Percentiles rank a stretch among this genome's conserved stretches.
These are phyloP conservation scores for Zaprionus kolodkinae DNA, from an alignment of 1,140 invertebrate species.

Conservation along the genomic window DNA sequence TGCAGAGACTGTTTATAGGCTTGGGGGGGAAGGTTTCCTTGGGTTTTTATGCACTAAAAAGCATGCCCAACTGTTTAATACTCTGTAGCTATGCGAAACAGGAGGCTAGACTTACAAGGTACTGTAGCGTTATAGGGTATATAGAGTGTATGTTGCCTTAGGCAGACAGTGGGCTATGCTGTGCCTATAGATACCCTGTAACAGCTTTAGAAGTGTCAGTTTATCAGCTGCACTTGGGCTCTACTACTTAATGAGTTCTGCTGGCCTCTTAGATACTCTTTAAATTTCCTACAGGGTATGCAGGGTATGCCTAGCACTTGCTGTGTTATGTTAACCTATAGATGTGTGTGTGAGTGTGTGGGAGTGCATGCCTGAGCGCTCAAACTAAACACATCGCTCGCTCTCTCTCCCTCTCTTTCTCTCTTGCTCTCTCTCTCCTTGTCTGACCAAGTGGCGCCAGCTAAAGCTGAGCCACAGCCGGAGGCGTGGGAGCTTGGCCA, in stretches of 20 bases:
- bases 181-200: not conserved
- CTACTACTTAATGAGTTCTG: too few species aligned
- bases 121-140: too few species aligned
- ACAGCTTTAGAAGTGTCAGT: not conserved
- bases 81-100: not conserved
- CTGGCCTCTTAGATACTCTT: not conserved
- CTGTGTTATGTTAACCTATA: constrained; percentile 52
- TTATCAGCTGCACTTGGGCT: too few species aligned
- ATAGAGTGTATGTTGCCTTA: too few species aligned
- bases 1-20: not conserved
- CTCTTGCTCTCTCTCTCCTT: too few species aligned
- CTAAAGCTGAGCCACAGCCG: not conserved
- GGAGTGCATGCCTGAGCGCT: constrained; percentile 21
- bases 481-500: constrained; percentile 8
- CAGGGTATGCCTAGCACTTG: constrained; percentile 42
- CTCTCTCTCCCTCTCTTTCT: too few species aligned
- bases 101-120: too few species aligned
- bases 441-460: not conserved
- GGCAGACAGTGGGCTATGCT: not conserved
- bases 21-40: not conserved
- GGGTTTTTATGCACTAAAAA: not conserved
- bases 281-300: not conserved
- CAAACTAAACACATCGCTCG: constrained; percentile 30
- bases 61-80: not conserved
- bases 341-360: constrained; percentile 28